These are phyloP conservation scores for Cantharis rustica DNA, from an alignment of 2,888 invertebrate genomes.

Conservation along the genomic window DNA sequence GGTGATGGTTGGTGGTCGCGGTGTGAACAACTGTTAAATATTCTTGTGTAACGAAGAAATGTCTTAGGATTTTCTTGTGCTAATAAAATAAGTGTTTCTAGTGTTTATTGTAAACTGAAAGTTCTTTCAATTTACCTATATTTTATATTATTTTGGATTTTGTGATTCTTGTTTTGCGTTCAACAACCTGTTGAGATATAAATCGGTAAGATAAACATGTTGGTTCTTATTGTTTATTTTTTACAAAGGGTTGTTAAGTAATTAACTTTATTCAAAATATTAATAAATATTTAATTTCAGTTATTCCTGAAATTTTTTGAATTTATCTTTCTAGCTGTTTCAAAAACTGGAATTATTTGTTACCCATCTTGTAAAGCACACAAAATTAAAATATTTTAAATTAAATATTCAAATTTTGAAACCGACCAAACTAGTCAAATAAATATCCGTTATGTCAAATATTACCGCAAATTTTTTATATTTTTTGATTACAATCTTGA, in stretches of 20 bases:
- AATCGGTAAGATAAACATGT: neutral
- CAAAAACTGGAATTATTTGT: neutral
- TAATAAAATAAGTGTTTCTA: neutral
- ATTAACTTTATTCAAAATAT: neutral
- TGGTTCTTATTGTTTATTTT: neutral
- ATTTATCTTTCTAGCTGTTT: neutral
- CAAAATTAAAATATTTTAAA: neutral
- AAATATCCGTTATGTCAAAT: neutral
- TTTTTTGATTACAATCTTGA: neutral
- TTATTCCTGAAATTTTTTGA: neutral
- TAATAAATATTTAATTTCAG: too few relatives aligned
- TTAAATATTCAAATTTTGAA: neutral
- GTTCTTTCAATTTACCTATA: neutral
- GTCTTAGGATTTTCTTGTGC: neutral
- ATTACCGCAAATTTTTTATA: neutral
- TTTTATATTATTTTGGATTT: neutral
- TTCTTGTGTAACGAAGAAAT: slow-evolving; percentile 8
- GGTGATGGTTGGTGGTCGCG: slow-evolving; percentile 26
- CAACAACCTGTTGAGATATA: neutral
- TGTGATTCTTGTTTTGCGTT: neutral
- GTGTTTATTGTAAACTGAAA: neutral
- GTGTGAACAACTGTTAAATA: slow-evolving; percentile 19
- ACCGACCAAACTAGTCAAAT: neutral
- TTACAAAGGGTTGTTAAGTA: neutral
- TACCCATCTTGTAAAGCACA: neutral